phyloP scores from a whole-genome alignment of 2,888 invertebrate species.

The Drosophila leonis region DNA sequence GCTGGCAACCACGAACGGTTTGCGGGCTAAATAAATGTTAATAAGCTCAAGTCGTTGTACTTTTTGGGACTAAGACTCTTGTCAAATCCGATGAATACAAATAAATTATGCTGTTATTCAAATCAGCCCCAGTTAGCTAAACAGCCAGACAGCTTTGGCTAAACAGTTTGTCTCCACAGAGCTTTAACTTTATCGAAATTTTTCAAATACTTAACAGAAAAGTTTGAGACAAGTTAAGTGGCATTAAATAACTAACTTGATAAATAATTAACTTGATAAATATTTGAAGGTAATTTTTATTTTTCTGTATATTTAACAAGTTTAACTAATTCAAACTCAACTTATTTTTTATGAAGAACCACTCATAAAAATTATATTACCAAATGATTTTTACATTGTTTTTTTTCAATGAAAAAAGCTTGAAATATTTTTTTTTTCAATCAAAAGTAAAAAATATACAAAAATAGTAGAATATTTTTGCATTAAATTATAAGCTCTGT shows the following conservation, averaged over 20 bases:
- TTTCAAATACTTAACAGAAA: slow-evolving; percentile 23
- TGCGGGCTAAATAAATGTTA: slow-evolving; percentile 72
- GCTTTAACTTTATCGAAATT: slow-evolving; percentile 42
- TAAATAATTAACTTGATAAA: slow-evolving; percentile 1
- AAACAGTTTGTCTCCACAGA: slow-evolving; percentile 1
- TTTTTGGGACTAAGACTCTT: slow-evolving; percentile 45
- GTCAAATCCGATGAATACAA: slow-evolving; percentile 57
- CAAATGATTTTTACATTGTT: too few species aligned
- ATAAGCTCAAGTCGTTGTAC: slow-evolving; percentile 75
- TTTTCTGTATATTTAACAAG: neutral
- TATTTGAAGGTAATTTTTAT: neutral
- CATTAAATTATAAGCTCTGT: too few species aligned
- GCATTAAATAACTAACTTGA: neutral
- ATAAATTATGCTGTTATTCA: slow-evolving; percentile 75
- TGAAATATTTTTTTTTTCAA: too few species aligned
- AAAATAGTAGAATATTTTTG: too few species aligned
- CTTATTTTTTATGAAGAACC: neutral
- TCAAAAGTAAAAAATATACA: too few species aligned
- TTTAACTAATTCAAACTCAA: neutral
- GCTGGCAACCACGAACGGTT: slow-evolving; percentile 28
- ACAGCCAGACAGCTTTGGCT: slow-evolving; percentile 13
- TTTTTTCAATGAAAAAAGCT: too few species aligned
- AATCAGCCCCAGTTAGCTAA: slow-evolving; percentile 41
- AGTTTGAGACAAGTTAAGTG: slow-evolving; percentile 1
- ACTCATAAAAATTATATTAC: too few species aligned